Conservation (phyloP, 2,888 invertebrate species). For the Thymelicus acteon region DNA sequence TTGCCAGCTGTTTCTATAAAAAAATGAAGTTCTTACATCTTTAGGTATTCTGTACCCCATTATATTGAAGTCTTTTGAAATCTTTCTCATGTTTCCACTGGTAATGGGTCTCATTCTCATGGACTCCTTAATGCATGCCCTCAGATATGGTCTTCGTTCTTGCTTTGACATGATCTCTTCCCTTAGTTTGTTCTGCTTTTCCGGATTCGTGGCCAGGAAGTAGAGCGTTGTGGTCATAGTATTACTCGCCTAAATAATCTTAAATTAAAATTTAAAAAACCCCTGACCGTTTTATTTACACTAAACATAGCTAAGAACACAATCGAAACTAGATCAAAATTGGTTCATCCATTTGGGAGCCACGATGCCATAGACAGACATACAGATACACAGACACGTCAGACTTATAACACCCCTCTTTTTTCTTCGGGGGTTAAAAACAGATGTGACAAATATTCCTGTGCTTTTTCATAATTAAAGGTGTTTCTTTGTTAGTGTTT, state of each 20-base stretch:
- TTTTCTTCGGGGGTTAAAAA: too few relatives aligned
- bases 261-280: too few relatives aligned
- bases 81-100: conserved; percentile 81
- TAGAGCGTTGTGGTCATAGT: conserved; percentile 84
- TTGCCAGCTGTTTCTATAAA: too few relatives aligned
- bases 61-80: conserved; percentile 82
- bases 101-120: conserved; percentile 86
- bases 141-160: conserved; percentile 83
- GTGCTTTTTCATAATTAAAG: too few relatives aligned
- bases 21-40: conserved; percentile 68
- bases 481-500: too few relatives aligned
- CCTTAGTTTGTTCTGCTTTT: conserved; percentile 86
- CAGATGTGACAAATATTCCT: too few relatives aligned
- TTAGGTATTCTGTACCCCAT: conserved; percentile 87
- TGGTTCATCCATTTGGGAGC: too few relatives aligned
- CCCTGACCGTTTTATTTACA: too few relatives aligned
- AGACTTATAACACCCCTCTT: not conserved
- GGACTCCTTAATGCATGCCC: conserved; percentile 90
- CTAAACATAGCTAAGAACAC: too few relatives aligned
- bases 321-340: too few relatives aligned
- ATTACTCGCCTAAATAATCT: conserved; percentile 78
- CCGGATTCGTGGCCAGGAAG: conserved; percentile 85
- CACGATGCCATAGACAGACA: too few relatives aligned
- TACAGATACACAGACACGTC: conserved; percentile 10
- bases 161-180: conserved; percentile 76